Evolutionary conservation across 2,888 invertebrate species (phyloP), one percentile per base, ranked within the genome.

Genomic region (Acrobasis suavella): DNA sequence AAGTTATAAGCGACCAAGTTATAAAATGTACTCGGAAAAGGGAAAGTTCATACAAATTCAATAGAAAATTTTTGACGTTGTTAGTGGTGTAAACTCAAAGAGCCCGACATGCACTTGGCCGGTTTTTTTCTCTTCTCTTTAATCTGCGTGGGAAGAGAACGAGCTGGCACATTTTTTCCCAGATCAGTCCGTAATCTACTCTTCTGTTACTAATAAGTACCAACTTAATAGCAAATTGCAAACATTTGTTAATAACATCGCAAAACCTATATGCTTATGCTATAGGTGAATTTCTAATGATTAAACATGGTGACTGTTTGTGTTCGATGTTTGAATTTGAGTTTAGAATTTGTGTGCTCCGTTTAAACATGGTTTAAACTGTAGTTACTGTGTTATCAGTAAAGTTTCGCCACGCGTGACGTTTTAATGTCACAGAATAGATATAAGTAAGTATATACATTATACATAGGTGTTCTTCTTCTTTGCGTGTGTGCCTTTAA

Each of bases 301-400:
- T 56, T 56, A 56, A 46, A 56, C 22, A 56, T 56, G 17, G 17
- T 52, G 32, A 38, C 42, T 55, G 55, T 55, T 55, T 55, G 56
- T 17, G 42, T 56, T 42, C 22, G 5, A 1, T 22, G 56, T 56
- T 56, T 56, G 42, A 56, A 16, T 56, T 55, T 56, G 46, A 46
- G 46, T 46, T 46, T n/a, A 46, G 46, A 46, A 42, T 16, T 38
- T 42, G 55, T 22, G 42, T 17, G 39, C 22, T 17, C 12, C 10
- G 56, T 56, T 54, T 39, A n/a, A n/a, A n/a, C n/a, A n/a, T n/a
- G n/a, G n/a, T n/a, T n/a, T n/a, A 55, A 55, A 39, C 56, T 42
- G 42, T 56, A 42, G 56, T 56, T 55, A 37, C 10, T 37, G 37
- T 37, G 56, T 42, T 56, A 42, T 56, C 22, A 56, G 17, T 8